These are phyloP conservation scores for Capricornis sumatraensis DNA, from an alignment of 2,113 vertebrate species.

Conservation along the genomic window DNA sequence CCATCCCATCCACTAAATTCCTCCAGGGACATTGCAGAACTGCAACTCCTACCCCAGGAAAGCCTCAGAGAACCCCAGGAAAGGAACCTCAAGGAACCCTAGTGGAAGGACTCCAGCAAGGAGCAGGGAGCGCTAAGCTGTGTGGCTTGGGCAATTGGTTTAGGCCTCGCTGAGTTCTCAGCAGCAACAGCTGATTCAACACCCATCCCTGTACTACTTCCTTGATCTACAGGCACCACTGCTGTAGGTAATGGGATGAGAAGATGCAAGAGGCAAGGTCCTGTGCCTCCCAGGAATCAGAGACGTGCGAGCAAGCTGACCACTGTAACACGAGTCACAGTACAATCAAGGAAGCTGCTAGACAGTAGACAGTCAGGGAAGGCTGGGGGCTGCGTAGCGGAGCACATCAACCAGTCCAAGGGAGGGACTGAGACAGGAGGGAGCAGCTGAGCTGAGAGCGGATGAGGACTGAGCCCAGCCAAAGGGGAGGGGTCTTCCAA, in stretches of 20 bases:
- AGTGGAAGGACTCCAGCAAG: not conserved
- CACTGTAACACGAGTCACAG: too few species aligned
- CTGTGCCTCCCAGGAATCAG: not conserved
- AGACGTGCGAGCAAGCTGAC: not conserved
- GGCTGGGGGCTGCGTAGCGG: not conserved
- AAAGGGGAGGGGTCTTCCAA: not conserved
- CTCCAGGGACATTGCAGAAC: not conserved
- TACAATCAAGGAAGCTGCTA: not conserved
- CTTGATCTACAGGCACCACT: not conserved
- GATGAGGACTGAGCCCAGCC: not conserved
- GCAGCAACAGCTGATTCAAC: not conserved
- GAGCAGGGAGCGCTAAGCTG: accelerated
- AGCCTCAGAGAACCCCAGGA: not conserved
- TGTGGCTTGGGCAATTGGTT: accelerated
- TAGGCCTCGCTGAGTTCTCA: not conserved
- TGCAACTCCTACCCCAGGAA: not conserved
- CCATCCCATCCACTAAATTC: not conserved
- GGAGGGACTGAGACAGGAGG: too few species aligned
- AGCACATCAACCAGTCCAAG: not conserved
- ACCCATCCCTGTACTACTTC: not conserved
- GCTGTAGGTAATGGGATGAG: not conserved
- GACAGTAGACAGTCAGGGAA: not conserved
- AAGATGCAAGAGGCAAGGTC: not conserved
- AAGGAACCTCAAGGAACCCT: too few species aligned
- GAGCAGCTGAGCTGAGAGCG: not conserved